Evolutionary conservation across 2,888 invertebrate species (phyloP).

Genomic region (Nasonia oneida): DNA sequence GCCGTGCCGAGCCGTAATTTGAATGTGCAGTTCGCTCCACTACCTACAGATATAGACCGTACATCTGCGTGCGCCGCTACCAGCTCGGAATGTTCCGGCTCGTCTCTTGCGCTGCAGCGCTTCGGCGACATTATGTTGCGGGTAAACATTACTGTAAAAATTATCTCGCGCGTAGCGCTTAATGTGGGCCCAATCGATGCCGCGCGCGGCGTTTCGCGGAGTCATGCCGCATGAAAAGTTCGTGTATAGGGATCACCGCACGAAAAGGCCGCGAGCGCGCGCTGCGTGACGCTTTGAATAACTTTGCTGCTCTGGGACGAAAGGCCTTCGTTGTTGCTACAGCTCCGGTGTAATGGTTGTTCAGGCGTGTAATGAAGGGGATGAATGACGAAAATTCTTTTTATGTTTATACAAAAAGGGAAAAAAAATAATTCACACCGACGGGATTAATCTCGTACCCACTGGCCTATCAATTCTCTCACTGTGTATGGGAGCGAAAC

Average conservation of each 20-base stretch:
- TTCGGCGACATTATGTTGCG: not conserved
- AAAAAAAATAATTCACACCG: too few relatives aligned
- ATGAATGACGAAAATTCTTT: too few relatives aligned
- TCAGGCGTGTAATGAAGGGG: too few relatives aligned
- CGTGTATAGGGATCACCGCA: not conserved
- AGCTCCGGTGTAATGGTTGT: too few relatives aligned
- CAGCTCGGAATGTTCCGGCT: not conserved
- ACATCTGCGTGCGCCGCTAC: not conserved
- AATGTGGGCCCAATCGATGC: constrained; percentile 54
- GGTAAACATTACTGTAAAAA: not conserved
- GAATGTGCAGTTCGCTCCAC: not conserved
- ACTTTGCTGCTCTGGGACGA: constrained; percentile 38
- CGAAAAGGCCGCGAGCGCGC: constrained; percentile 21
- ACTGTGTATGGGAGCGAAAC: not conserved
- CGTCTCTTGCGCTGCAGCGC: too few relatives aligned
- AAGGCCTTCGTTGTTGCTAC: constrained; percentile 12
- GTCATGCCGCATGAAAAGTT: constrained; percentile 54
- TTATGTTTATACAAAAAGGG: too few relatives aligned
- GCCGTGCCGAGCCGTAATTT: constrained; percentile 12
- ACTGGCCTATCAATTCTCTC: not conserved
- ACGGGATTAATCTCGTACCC: too few relatives aligned
- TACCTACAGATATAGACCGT: not conserved
- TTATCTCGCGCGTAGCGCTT: not conserved
- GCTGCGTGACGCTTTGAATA: constrained; percentile 50
- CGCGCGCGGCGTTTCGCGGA: constrained; percentile 25